Conservation (phyloP, 2,888 invertebrate genomes). For the Lysandra coridon region DNA sequence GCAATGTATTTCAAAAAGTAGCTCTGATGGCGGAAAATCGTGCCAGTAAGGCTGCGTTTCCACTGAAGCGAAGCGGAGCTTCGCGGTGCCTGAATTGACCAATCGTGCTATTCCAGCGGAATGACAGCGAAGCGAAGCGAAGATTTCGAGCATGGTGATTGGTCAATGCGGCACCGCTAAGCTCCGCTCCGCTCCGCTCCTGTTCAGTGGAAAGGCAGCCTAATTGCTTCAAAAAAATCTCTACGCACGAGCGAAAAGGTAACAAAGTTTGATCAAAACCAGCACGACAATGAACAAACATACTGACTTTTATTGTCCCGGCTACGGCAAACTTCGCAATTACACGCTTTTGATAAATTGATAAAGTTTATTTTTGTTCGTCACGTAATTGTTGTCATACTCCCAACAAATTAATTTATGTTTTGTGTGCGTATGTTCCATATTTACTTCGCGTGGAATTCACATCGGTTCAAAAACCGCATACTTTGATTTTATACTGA, state of each 20-base stretch:
- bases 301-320: slow-evolving; percentile 3
- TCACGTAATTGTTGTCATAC: slow-evolving; percentile 12
- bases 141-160: too few species aligned
- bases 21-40: not conserved
- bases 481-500: not conserved
- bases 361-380: slow-evolving; percentile 24
- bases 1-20: too few species aligned
- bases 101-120: too few species aligned
- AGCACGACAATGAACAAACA: slow-evolving; percentile 7
- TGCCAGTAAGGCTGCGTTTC: not conserved
- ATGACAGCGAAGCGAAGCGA: too few species aligned
- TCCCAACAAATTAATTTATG: slow-evolving; percentile 7
- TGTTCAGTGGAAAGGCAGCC: too few species aligned
- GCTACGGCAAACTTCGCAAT: slow-evolving; percentile 10
- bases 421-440: not conserved
- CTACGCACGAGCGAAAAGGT: not conserved
- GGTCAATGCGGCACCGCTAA: too few species aligned
- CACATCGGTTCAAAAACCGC: not conserved
- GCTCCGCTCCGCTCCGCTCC: too few species aligned
- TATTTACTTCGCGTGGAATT: not conserved
- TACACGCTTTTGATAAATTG: slow-evolving; percentile 25
- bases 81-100: too few species aligned
- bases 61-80: too few species aligned
- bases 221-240: not conserved
- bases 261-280: slow-evolving; percentile 8